Base-by-base conservation (phyloP, 2,888 invertebrate species). In the Drosophila anceps region DNA sequence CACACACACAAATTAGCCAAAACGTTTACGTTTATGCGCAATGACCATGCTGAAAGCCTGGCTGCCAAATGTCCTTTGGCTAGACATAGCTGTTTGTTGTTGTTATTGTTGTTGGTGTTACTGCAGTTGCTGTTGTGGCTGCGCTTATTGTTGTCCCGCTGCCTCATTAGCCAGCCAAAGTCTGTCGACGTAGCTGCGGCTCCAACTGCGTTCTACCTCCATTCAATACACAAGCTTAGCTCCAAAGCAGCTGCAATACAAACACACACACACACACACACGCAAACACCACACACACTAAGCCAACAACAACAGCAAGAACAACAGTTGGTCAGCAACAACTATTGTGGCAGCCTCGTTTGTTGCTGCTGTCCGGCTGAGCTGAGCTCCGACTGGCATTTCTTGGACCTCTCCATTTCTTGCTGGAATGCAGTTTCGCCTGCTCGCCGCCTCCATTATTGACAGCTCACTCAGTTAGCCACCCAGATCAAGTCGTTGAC, bases 1-100 rank as follows among this genome's bases (percentile, higher is more conserved):
- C 18, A n/a, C 51, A 44, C 51, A 61, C 57, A 44, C 59, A 74
- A 78, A 80, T 80, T 81, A 69, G 72, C 67, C 61, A 73, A 74
- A 73, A 69, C 51, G 74, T 63, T 67, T 67, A 60, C 59, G 70
- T 58, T 64, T 55, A 60, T 76, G 68, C 51, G 54, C 55, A 62
- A 57, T 69, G 65, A 61, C 48, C 65, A 54, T 24, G 58, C 48
- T 74, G 63, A 61, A 69, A 65, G 74, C 79, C 66, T 65, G 76
- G 76, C 76, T 81, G 69, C 68, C 82, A 48, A 59, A 63, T 73
- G 59, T 65, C 69, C 71, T 70, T 70, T 71, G 65, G 61, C 50
- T 55, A 53, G 33, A 27, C 41, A 29, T 44, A 44, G n/a, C 35
- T 69, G 46, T 35, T 46, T 50, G 50, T 18, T 53, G 35, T 5